These are phyloP conservation scores for Melanocharis versteri DNA, from an alignment of 2,113 vertebrate genomes.

Conservation along the genomic window DNA sequence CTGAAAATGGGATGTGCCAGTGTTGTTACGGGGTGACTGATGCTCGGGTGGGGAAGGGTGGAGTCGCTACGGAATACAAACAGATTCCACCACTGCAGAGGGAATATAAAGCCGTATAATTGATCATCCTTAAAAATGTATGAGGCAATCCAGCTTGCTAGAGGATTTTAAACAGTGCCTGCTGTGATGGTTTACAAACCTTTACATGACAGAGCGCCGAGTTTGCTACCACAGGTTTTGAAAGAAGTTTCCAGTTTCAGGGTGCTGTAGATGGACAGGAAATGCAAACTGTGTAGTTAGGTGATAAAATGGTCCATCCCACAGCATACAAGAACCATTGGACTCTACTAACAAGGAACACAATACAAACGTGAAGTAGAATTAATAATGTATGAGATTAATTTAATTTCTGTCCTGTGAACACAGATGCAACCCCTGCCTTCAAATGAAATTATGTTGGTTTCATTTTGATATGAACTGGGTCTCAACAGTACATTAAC, in stretches of 20 bases:
- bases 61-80: background rate
- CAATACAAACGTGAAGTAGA: background rate
- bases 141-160: background rate
- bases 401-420: background rate
- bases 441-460: background rate
- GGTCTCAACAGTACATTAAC: background rate
- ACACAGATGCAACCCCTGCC: background rate
- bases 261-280: background rate
- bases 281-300: background rate
- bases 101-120: background rate
- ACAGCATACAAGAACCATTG: background rate
- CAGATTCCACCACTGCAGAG: background rate
- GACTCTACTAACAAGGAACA: background rate
- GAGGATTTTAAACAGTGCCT: background rate
- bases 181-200: background rate
- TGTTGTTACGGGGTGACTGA: rapidly evolving
- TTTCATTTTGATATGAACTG: background rate
- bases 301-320: background rate
- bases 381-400: background rate
- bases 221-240: background rate
- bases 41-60: rapidly evolving
- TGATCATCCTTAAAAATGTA: background rate
- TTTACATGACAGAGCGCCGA: background rate
- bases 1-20: background rate
- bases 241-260: background rate